A percentile compares a stretch with the other conserved stretches of the same genome.
These are phyloP conservation scores for Phrixothrix hirtus DNA, from an alignment of 2,888 invertebrate genomes.

Conservation along the genomic window DNA sequence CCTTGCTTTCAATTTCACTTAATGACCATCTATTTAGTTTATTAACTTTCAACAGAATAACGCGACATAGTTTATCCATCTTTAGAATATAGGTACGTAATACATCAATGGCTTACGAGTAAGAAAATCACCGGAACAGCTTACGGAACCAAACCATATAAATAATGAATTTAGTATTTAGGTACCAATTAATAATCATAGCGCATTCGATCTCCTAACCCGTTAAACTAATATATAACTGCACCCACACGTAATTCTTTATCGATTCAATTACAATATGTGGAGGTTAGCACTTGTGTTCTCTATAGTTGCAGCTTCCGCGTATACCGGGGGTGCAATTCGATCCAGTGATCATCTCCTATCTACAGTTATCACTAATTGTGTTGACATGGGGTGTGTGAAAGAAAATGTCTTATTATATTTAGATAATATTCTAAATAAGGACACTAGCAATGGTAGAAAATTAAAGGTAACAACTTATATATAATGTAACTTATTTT, in stretches of 20 bases:
- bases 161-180: slow-evolving; percentile 42
- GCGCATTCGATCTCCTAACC: slow-evolving; percentile 56
- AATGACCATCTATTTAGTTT: background rate
- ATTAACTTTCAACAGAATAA: slow-evolving; percentile 16
- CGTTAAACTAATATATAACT: slow-evolving; percentile 66
- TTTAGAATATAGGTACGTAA: slow-evolving; percentile 4
- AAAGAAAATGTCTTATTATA: slow-evolving; percentile 77
- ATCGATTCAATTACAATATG: slow-evolving; percentile 45
- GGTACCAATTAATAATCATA: slow-evolving; percentile 50
- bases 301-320: slow-evolving; percentile 58
- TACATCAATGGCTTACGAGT: slow-evolving; percentile 14
- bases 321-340: slow-evolving; percentile 60
- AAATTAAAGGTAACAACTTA: slow-evolving; percentile 53
- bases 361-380: slow-evolving; percentile 72
- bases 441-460: slow-evolving; percentile 59
- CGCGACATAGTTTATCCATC: slow-evolving; percentile 2
- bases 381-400: slow-evolving; percentile 73
- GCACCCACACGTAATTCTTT: slow-evolving; percentile 60
- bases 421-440: slow-evolving; percentile 71
- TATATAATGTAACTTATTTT: background rate
- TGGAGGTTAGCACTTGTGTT: slow-evolving; percentile 56
- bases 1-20: background rate
- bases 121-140: slow-evolving; percentile 36
- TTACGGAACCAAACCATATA: slow-evolving; percentile 41
- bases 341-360: slow-evolving; percentile 71